Evolutionary conservation across 2,113 vertebrate genomes (phyloP).

Genomic region (Bos indicus): DNA sequence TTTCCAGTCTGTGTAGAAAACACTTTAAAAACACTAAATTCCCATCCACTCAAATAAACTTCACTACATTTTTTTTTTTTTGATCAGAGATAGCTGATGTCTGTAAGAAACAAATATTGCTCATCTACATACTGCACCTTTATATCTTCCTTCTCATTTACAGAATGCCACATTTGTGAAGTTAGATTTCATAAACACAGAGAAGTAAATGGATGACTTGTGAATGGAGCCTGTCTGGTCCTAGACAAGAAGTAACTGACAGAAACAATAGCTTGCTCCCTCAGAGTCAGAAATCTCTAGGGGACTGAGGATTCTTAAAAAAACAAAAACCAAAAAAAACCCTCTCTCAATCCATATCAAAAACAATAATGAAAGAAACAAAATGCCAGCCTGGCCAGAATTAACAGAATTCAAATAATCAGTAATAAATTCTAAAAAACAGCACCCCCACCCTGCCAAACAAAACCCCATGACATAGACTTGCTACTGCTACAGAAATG

Average conservation of each 20-base stretch:
- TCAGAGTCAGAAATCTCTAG: neutral
- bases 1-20: neutral
- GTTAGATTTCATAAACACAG: neutral
- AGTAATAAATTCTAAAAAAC: neutral
- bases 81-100: neutral
- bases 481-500: neutral
- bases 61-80: neutral
- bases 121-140: neutral
- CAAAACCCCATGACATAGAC: neutral
- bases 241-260: constrained; percentile 20
- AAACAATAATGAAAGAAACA: neutral
- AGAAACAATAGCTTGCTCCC: neutral
- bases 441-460: too few relatives aligned
- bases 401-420: constrained; percentile 45
- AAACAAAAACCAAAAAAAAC: neutral
- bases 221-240: neutral
- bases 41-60: neutral
- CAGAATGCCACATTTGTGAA: neutral
- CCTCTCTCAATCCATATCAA: neutral
- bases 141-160: neutral
- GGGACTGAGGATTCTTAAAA: neutral
- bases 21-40: neutral
- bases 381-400: neutral
- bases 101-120: neutral
- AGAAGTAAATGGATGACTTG: neutral